phyloP scores from a whole-genome alignment of 2,797 vertebrate species.

The Todus mexicanus region DNA sequence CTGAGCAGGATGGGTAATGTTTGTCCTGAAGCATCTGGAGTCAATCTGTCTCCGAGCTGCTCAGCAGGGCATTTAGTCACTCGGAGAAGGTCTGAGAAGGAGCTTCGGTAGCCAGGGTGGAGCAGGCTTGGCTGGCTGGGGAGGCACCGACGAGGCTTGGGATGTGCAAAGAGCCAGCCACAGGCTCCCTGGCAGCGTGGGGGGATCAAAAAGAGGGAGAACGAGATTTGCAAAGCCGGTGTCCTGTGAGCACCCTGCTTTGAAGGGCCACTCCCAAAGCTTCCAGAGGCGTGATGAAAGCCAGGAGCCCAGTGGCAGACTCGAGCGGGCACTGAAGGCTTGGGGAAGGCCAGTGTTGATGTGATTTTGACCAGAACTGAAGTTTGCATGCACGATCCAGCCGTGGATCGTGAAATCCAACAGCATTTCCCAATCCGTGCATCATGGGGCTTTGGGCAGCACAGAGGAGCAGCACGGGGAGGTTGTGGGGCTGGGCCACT shows the following conservation, averaged over 20 bases:
- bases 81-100: background rate
- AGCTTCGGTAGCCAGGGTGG: background rate
- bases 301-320: fast-evolving
- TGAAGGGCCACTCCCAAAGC: background rate
- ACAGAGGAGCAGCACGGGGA: fast-evolving
- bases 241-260: background rate
- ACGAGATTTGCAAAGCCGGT: background rate
- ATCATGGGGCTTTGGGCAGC: fast-evolving
- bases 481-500: background rate
- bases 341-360: background rate
- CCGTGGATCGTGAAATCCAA: fast-evolving
- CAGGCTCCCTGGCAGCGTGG: background rate
- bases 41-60: background rate
- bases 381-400: fast-evolving
- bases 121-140: background rate
- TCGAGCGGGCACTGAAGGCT: background rate
- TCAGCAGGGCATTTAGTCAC: background rate
- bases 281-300: background rate
- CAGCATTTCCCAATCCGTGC: fast-evolving
- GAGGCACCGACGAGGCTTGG: background rate
- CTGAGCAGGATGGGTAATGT: background rate
- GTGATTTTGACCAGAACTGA: fast-evolving
- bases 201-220: background rate
- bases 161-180: background rate
- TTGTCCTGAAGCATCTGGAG: background rate